phyloP scores from a whole-genome alignment of 2,113 vertebrate species.

The Seriola aureovittata region DNA sequence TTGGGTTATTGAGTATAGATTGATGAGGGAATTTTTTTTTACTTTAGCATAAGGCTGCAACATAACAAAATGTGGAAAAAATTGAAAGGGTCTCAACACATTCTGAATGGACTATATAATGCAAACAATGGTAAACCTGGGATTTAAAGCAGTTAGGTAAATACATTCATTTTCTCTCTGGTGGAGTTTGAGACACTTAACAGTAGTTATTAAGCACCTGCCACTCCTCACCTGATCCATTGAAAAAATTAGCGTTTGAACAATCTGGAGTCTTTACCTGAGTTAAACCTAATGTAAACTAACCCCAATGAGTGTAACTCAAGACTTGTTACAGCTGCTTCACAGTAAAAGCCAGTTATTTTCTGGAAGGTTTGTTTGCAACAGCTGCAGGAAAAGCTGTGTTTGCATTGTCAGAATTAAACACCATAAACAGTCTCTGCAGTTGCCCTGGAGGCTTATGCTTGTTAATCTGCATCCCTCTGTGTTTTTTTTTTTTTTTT shows the following conservation, averaged over 20 bases:
- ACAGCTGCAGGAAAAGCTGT: slow-evolving; percentile 46
- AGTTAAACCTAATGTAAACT: not conserved
- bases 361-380: slow-evolving; percentile 22
- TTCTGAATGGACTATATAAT: not conserved
- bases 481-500: not conserved
- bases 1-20: too few relatives aligned
- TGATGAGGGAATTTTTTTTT: too few relatives aligned
- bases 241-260: not conserved
- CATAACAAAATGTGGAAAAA: too few relatives aligned
- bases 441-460: slow-evolving; percentile 19
- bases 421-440: slow-evolving; percentile 14
- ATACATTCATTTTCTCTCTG: too few relatives aligned
- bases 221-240: not conserved
- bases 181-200: too few relatives aligned
- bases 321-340: slow-evolving; percentile 12
- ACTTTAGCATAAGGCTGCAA: too few relatives aligned
- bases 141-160: not conserved
- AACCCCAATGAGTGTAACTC: not conserved
- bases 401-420: slow-evolving; percentile 25
- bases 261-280: not conserved
- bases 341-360: slow-evolving; percentile 25
- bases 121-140: not conserved
- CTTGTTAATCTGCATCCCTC: slow-evolving; percentile 27
- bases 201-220: not conserved
- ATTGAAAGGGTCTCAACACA: too few relatives aligned